These are phyloP conservation scores for human (Homo sapiens) DNA, from an alignment of 2,113 vertebrate genomes.

Conservation along the genomic window GRCh38 chr6:97975501-97976000, in stretches of 20 bases:
- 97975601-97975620: neutral
- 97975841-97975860: neutral
- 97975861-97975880: neutral
- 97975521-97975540: constrained; percentile 59
- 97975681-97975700: neutral
- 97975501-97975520: neutral
- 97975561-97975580: constrained; percentile 47
- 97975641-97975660: neutral
- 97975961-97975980: neutral
- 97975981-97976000: neutral
- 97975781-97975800: neutral
- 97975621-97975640: neutral
- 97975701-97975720: neutral
- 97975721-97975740: neutral
- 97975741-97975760: neutral
- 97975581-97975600: constrained; percentile 37
- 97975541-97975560: constrained; percentile 54
- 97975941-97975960: neutral
- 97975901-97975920: neutral
- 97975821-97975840: neutral
- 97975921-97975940: neutral
- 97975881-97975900: neutral
- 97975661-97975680: neutral
- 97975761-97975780: neutral
- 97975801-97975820: neutral